Base-by-base conservation (phyloP, 1,140 invertebrate genomes). In the Drosophila punjabiensis region DNA sequence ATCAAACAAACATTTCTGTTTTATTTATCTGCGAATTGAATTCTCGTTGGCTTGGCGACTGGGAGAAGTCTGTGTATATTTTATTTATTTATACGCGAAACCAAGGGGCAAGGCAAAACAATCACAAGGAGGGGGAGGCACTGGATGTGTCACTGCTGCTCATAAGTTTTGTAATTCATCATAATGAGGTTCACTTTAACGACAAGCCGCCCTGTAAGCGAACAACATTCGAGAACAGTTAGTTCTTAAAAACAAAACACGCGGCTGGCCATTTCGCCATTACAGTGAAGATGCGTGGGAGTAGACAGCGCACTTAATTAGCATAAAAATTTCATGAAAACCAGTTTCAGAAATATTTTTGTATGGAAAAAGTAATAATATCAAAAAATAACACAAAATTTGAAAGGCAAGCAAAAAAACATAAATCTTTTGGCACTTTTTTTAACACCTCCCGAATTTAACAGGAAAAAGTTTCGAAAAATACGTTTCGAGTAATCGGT, bases 11-110 rank as follows among this genome's bases (percentile, higher is more conserved):
- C 68, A 45, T 60, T 80, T n/a, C 16, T 56, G 37, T 53, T 74
- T 53, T 55, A 79, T 74, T 71, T 79, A 80, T 79, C 64, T 64
- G 35, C 52, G 37, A 43, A 39, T 65, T 11, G 45, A 56, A 80
- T 71, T 58, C 59, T 58, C 45, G 77, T 79, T 74, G 77, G 77
- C 77, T 66, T 79, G 76, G 20, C 76, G 59, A 79, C 76, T 50
- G 20, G 35, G 41, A 58, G 33, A 71, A 35, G 66, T 69, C 61
- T 11, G 28, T 47, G 33, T 69, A 65, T 30, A 67, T 18, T 69
- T 69, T 53, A 58, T 58, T 56, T 56, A 56, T 55, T 55, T 55
- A 55, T 55, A 14, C 30, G 45, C 41, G n/a, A 18, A 52, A 18
- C 30, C 24, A 41, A 30, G 35, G 43, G 68, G 18, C 32, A 33